Conservation (phyloP, 2,113 vertebrate species). For the Silurus glanis region DNA sequence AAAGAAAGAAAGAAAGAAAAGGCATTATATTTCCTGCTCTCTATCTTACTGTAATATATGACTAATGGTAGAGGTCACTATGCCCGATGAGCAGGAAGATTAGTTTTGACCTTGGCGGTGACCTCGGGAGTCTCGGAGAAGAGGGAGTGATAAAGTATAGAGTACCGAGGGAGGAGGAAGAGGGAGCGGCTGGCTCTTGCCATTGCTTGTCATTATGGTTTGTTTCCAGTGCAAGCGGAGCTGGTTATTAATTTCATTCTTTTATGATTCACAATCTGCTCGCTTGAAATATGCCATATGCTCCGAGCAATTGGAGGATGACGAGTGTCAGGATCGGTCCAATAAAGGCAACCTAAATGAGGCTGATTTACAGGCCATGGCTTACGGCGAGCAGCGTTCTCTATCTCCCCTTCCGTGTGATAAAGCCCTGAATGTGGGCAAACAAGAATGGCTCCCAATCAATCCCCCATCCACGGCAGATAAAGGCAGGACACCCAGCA, state of each 20-base stretch:
- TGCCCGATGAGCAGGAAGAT: conserved; percentile 63
- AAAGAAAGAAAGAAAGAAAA: conserved; percentile 25
- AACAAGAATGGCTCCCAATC: conserved; percentile 52
- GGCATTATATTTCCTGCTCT: conserved; percentile 52
- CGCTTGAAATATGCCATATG: conserved; percentile 94
- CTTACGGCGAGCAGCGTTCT: conserved; percentile 62
- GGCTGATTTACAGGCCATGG: conserved; percentile 85
- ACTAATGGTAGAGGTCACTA: conserved; percentile 64
- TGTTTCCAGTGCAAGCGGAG: conserved; percentile 77
- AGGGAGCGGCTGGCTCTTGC: conserved; percentile 71
- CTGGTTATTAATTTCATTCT: conserved; percentile 93
- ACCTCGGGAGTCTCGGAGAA: conserved; percentile 71
- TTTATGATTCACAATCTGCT: conserved; percentile 95
- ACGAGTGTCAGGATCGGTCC: conserved; percentile 91
- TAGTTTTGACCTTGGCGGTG: conserved; percentile 81
- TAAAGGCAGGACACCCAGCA: conserved; percentile 54
- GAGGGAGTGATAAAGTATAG: conserved; percentile 36
- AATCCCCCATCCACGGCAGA: conserved; percentile 30
- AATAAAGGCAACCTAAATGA: conserved; percentile 93
- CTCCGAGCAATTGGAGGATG: conserved; percentile 91
- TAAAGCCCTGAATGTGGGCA: conserved; percentile 58
- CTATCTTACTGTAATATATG: conserved; percentile 60
- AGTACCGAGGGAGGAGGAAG: conserved; percentile 18
- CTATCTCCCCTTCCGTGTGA: conserved; percentile 54
- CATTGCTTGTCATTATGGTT: conserved; percentile 81